A percentile compares a stretch with the other conserved stretches of the same genome.
Conservation (phyloP, 2,888 invertebrate species). For the Himalopsyche japonica region DNA sequence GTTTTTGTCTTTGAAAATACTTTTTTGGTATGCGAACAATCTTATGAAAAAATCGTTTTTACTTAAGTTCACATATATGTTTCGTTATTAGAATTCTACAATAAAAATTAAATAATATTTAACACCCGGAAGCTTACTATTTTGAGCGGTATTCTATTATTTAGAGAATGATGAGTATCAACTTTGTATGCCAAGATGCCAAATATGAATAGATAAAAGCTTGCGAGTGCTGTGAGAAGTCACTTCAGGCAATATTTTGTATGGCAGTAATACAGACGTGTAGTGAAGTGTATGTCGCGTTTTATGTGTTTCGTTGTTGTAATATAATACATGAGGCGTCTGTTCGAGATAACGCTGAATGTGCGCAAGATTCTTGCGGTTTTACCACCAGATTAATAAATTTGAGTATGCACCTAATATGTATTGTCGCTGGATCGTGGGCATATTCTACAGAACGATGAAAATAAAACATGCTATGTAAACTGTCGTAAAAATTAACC, state of each 20-base stretch:
- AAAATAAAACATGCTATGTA: not conserved
- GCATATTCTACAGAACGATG: not conserved
- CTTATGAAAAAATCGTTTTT: too few relatives aligned
- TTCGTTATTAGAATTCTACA: too few relatives aligned
- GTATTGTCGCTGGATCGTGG: not conserved
- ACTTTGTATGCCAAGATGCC: not conserved
- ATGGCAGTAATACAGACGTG: not conserved
- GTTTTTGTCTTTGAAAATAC: too few relatives aligned
- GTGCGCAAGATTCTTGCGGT: not conserved
- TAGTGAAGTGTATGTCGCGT: not conserved
- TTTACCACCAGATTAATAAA: not conserved
- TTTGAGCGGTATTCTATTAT: not conserved
- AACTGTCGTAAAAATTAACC: not conserved
- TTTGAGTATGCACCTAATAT: not conserved
- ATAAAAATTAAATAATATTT: not conserved
- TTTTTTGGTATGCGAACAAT: too few relatives aligned
- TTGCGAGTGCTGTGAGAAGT: not conserved
- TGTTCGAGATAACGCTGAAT: not conserved
- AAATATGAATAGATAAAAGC: not conserved
- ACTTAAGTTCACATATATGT: too few relatives aligned
- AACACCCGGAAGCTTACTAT: not conserved
- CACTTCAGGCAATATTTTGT: not conserved
- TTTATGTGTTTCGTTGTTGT: not conserved
- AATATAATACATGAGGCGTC: not conserved
- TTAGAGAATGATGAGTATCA: too few relatives aligned